Percentiles rank a stretch among this genome's conserved stretches.
Conservation (phyloP, 2,797 vertebrate species). For the Yasuhikotakia modesta region DNA sequence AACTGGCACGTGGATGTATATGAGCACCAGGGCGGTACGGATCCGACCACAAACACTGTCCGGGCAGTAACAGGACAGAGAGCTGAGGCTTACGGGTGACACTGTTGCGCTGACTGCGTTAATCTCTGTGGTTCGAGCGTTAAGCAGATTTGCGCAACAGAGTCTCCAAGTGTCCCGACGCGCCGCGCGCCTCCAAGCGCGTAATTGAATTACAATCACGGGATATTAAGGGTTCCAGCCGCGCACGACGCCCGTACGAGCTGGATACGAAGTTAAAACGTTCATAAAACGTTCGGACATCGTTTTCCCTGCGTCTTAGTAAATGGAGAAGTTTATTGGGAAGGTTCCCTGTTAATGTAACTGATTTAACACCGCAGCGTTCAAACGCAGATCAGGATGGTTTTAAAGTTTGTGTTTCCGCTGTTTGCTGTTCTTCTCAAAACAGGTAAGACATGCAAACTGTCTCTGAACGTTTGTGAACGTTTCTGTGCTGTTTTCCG, state of each 20-base stretch:
- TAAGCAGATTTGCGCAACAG: too few species aligned
- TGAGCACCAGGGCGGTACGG: too few species aligned
- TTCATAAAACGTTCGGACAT: background rate
- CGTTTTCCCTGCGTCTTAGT: background rate
- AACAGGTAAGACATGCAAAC: constrained; percentile 43
- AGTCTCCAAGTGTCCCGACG: too few species aligned
- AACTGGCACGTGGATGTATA: too few species aligned
- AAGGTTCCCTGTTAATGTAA: background rate
- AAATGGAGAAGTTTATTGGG: constrained; percentile 45
- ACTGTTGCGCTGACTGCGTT: too few species aligned
- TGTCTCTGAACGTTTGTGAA: background rate
- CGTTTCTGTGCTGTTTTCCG: too few species aligned
- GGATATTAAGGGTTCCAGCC: background rate
- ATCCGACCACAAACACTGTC: too few species aligned
- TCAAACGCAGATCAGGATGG: constrained; percentile 35
- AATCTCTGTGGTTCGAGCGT: too few species aligned
- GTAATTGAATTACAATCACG: background rate
- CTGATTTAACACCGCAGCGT: background rate
- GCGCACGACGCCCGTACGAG: background rate
- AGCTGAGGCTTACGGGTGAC: too few species aligned
- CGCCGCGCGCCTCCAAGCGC: too few species aligned
- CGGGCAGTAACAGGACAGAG: too few species aligned
- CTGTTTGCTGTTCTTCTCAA: constrained; percentile 13
- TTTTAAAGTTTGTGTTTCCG: constrained; percentile 26
- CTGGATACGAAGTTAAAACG: background rate